These are phyloP conservation scores for Brachylomia viminalis DNA, from an alignment of 2,888 invertebrate genomes.

Conservation along the genomic window DNA sequence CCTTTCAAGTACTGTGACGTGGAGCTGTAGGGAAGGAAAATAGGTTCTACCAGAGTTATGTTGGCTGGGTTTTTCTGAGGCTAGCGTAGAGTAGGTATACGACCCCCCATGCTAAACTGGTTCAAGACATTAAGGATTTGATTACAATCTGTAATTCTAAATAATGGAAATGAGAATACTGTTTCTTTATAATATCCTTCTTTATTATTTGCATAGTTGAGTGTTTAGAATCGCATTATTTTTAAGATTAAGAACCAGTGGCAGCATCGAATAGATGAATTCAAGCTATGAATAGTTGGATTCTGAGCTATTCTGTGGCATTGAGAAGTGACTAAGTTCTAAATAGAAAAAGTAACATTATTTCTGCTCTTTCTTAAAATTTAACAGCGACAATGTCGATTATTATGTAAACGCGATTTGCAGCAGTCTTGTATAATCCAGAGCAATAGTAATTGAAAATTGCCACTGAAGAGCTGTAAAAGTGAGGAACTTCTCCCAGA, in stretches of 20 bases:
- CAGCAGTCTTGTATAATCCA: constrained; percentile 7
- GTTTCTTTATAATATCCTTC: background rate
- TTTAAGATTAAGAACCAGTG: background rate
- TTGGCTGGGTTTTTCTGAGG: constrained; percentile 4
- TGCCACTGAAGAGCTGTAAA: constrained; percentile 43
- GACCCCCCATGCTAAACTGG: background rate
- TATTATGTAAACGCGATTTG: constrained; percentile 40
- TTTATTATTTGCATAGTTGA: background rate
- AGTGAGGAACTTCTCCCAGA: constrained; percentile 35
- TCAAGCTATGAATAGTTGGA: background rate
- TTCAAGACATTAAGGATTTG: background rate
- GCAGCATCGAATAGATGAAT: background rate
- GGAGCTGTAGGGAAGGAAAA: constrained; percentile 37
- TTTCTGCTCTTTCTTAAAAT: background rate
- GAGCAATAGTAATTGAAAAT: constrained; percentile 49
- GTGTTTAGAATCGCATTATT: background rate
- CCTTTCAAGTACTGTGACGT: constrained; percentile 44
- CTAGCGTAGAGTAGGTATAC: background rate
- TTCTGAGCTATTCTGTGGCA: background rate
- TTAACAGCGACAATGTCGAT: constrained; percentile 5
- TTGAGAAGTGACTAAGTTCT: background rate
- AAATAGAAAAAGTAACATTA: background rate
- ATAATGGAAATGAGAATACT: background rate
- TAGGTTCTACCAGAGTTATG: constrained; percentile 19
- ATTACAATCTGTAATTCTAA: background rate